Evolutionary conservation across 2,113 vertebrate genomes (phyloP), one percentile per base, ranked within the genome.

Genomic region (Polyodon spathula): DNA sequence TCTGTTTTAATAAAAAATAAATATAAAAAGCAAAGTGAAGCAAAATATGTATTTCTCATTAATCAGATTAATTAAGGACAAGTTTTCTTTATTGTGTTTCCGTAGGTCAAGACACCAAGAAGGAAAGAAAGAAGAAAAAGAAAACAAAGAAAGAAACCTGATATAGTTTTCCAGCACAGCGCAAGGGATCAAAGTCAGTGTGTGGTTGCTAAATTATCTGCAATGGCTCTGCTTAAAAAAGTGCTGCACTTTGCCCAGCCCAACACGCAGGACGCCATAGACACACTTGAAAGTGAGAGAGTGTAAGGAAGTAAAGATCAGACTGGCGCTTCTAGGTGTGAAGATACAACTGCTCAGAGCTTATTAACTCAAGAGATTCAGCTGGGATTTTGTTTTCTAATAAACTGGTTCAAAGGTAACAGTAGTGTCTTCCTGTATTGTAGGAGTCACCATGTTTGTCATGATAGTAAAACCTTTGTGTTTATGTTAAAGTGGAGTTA

Each of bases 121-220:
- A 72, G 51, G 73, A 78, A 70, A 80, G 57, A 53, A 75, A 63
- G 65, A 78, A 70, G 75, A 73, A 67, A 64, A 79, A 71, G 71
- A 77, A 78, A 70, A 76, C 71, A 55, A 79, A 68, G 71, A 78
- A 70, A 54, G 70, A 76, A 61, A 74, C 77, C 70, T 79, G 76
- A 78, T 40, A 16, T 58, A 14, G 16, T 27, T 10, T 37, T 62
- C 43, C 54, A 8, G 42, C 37, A 41, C 17, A 7, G 42, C 51
- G 8, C 40, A 54, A 54, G 27, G 61, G 52, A 55, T 43, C 52
- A 50, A 50, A 50, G 2, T 14, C 48, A 50, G 5, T 50, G 15
- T 4, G 48, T n/a, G 48, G 15, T n/a, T 14, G 72, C 75, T 17
- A 3, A 40, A 27, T 46, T 65, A 71, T 66, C 67, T 76, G 66